Evolutionary conservation across 2,113 vertebrate genomes (phyloP).

Genomic region (Prinia subflava): DNA sequence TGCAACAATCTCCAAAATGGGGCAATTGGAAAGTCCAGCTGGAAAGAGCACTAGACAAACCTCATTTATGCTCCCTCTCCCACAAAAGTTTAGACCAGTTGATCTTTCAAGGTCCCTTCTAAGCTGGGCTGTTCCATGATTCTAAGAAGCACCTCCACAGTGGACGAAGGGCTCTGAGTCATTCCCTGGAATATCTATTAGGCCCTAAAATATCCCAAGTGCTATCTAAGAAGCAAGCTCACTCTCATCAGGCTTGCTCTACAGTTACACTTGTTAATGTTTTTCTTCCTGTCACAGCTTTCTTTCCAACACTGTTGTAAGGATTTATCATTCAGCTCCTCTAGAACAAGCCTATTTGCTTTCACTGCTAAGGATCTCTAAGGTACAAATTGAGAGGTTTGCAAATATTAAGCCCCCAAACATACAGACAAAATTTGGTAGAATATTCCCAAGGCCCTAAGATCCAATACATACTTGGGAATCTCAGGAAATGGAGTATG

Average conservation of each 20-base stretch:
- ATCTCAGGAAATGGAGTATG: neutral
- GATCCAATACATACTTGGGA: neutral
- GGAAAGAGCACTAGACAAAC: neutral
- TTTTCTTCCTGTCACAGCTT: neutral
- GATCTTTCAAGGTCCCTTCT: neutral
- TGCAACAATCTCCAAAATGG: neutral
- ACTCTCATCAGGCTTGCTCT: neutral
- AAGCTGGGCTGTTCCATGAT: neutral
- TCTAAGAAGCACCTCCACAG: neutral
- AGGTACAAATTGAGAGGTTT: neutral
- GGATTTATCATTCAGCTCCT: neutral
- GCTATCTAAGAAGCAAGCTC: neutral
- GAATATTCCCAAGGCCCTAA: neutral
- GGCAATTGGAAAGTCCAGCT: neutral
- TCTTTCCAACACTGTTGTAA: neutral
- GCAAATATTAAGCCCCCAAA: neutral
- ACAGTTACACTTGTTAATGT: neutral
- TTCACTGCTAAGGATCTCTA: rapidly evolving
- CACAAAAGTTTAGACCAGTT: neutral
- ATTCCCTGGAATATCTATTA: neutral
- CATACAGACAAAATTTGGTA: neutral
- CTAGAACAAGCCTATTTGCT: neutral
- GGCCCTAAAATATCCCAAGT: neutral
- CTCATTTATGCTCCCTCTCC: neutral
- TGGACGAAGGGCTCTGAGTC: neutral